Evolutionary conservation across 2,113 vertebrate species (phyloP), one percentile per base, ranked within the genome.

Genomic region (Rhizomys pruinosus): DNA sequence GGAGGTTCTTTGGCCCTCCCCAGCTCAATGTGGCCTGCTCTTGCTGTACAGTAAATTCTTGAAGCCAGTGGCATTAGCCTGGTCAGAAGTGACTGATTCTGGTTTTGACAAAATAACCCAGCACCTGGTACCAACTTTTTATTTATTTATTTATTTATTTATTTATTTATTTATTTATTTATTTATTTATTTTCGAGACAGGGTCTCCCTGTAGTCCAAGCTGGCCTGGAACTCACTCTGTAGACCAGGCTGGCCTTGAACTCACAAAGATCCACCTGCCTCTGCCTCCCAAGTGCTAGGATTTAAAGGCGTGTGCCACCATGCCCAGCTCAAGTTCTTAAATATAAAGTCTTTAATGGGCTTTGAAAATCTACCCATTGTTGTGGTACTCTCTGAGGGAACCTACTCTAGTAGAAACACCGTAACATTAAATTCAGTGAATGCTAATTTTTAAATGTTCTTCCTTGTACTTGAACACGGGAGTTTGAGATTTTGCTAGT

Each of bases 11-110:
- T 23, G n/a, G n/a, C 27, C 37, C 32, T 47, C 64, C 23, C 6
- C 10, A 66, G 76, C 59, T 47, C 81, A 7, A 69, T 2, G 0
- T 5, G 22, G 61, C 72, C 88, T 20, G 71, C 68, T 7, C 68
- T 11, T 44, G 47, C 81, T 34, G 76, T 64, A 80, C 25, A 95
- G 44, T 87, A 89, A 92, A 84, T 81, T 66, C 92, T 90, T 55
- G 2, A 94, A 86, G 87, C n/a, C 92, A 86, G 90, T n/a, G 44
- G 61, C 68, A 39, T 0, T 8, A 2, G 7, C 81, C 72, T 79
- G 94, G 85, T 20, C 87, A 87, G 81, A 37, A 89, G 64, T 63
- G 94, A 44, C 85, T 11, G 3, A 92, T 20, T 55, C 64, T 32
- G 3, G 92, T 20, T 55, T 59, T 32, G 61, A 42, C 22, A 84